Evolutionary conservation across 35 echinoderm and acorn worm genomes (phyloP).

Genomic region (Holothuria glaberrima): DNA sequence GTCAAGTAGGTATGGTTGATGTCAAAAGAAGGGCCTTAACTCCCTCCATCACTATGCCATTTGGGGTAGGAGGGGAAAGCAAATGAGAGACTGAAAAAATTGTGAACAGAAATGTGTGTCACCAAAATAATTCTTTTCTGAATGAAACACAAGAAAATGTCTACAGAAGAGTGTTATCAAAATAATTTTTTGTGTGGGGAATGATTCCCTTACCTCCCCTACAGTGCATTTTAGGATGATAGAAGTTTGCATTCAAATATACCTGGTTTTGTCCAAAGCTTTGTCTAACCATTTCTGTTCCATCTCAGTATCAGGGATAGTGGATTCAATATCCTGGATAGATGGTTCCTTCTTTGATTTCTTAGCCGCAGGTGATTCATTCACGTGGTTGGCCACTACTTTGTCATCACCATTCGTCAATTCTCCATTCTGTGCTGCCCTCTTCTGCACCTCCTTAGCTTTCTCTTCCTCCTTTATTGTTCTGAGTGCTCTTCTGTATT

Average conservation of each 20-base stretch:
- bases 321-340: conserved; percentile 87
- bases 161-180: too few species aligned
- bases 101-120: too few species aligned
- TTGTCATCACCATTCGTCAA: not conserved
- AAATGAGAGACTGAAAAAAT: too few species aligned
- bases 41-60: too few species aligned
- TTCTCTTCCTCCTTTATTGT: conserved; percentile 56
- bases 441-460: conserved; percentile 64
- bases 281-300: conserved; percentile 74
- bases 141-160: too few species aligned
- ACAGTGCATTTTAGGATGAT: not conserved
- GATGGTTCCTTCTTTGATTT: conserved; percentile 66
- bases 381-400: conserved; percentile 8
- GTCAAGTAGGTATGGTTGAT: too few species aligned
- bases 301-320: conserved; percentile 80
- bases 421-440: conserved; percentile 6
- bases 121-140: too few species aligned
- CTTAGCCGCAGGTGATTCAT: not conserved
- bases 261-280: conserved; percentile 94
- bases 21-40: too few species aligned
- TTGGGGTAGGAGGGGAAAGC: too few species aligned
- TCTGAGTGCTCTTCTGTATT: conserved; percentile 83
- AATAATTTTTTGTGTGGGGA: too few species aligned
- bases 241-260: not conserved
- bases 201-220: not conserved